Conservation (phyloP, 1,140 invertebrate species). For the Temnothorax curvispinosus region DNA sequence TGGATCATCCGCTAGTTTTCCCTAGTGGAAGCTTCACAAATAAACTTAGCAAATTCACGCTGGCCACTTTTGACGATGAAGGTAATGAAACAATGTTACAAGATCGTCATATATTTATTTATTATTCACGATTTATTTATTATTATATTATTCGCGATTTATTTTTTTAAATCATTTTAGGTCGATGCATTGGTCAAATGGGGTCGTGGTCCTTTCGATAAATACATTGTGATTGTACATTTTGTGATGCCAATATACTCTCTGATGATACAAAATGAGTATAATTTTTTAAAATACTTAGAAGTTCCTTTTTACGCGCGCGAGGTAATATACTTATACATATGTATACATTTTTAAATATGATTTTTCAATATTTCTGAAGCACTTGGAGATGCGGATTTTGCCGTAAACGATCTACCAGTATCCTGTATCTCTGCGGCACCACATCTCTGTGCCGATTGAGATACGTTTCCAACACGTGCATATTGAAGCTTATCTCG, state of each 20-base stretch:
- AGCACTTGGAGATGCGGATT: slow-evolving; percentile 56
- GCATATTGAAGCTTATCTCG: slow-evolving; percentile 81
- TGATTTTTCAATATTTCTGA: slow-evolving; percentile 14
- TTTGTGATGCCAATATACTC: slow-evolving; percentile 13
- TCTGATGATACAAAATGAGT: slow-evolving; percentile 4
- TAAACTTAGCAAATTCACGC: slow-evolving; percentile 93
- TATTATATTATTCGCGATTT: background rate
- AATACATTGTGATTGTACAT: slow-evolving; percentile 47
- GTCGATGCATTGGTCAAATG: slow-evolving; percentile 91
- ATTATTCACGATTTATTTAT: background rate
- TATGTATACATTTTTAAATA: background rate
- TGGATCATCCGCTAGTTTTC: slow-evolving; percentile 84
- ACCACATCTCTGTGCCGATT: slow-evolving; percentile 81
- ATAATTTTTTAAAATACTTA: slow-evolving; percentile 13
- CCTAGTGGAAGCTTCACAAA: slow-evolving; percentile 89
- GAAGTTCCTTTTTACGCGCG: background rate
- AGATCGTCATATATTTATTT: background rate
- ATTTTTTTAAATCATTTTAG: slow-evolving; percentile 78
- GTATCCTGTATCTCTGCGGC: slow-evolving; percentile 75
- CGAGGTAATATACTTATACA: background rate
- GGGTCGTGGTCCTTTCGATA: slow-evolving; percentile 90
- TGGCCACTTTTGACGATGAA: slow-evolving; percentile 95
- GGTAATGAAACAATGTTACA: slow-evolving; percentile 82
- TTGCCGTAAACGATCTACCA: slow-evolving; percentile 67
- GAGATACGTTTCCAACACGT: slow-evolving; percentile 83